Conservation (phyloP, 2,888 invertebrate genomes). For the Leptogaster cylindrica region DNA sequence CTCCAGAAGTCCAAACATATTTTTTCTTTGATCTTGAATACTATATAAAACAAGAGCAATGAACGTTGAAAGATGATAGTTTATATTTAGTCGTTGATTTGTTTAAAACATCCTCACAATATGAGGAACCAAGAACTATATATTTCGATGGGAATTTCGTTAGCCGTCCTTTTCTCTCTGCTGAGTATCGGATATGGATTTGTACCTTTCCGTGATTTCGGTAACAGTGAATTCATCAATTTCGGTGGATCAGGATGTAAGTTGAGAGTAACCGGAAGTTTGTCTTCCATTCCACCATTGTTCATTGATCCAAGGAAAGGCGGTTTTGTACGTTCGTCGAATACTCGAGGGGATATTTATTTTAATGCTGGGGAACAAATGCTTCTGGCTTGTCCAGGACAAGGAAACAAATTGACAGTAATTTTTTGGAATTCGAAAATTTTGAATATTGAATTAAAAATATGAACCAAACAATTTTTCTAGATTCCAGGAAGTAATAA, state of each 20-base stretch:
- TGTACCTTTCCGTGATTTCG: too few relatives aligned
- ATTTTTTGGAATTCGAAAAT: neutral
- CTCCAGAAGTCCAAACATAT: too few relatives aligned
- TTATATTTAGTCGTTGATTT: too few relatives aligned
- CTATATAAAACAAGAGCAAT: too few relatives aligned
- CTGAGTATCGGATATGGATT: too few relatives aligned
- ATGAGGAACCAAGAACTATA: too few relatives aligned
- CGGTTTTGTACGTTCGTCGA: constrained; percentile 51
- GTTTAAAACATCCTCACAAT: too few relatives aligned
- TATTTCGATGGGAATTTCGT: too few relatives aligned
- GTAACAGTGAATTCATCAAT: too few relatives aligned
- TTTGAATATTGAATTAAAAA: neutral
- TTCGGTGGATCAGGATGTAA: constrained; percentile 24
- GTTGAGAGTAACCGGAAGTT: constrained; percentile 21
- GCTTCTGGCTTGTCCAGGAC: constrained; percentile 54
- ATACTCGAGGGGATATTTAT: constrained; percentile 48
- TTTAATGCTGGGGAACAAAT: constrained; percentile 49
- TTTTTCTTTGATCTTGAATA: too few relatives aligned
- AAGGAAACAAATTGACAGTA: constrained; percentile 46
- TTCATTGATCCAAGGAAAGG: constrained; percentile 20
- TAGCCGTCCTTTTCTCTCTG: too few relatives aligned
- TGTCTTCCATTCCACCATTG: constrained; percentile 26
- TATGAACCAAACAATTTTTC: neutral
- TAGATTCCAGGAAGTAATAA: neutral
- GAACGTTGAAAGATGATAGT: too few relatives aligned